Base-by-base conservation (phyloP, 92 coral and sea anemone genomes). In the Zoanthus sansibaricus region DNA sequence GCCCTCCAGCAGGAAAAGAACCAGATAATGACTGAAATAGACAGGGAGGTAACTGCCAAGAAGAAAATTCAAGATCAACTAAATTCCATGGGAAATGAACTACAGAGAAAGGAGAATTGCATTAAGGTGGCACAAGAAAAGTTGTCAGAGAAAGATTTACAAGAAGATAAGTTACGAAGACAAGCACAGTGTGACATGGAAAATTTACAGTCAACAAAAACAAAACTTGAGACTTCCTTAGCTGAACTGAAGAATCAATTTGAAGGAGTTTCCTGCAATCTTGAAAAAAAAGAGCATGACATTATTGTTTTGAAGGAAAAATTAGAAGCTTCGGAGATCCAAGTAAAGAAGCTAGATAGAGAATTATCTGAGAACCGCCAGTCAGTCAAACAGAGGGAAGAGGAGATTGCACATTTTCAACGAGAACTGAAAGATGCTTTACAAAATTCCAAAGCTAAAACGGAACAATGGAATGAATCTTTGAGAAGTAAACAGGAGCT, bases 1-100 rank as follows among this genome's bases (percentile, higher is more conserved):
- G 78, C 76, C 61, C 72, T 87, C 33, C 89, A 93, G 76, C 94
- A 92, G 77, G 96, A 93, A 45, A 93, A 91, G 70, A 91, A 88
- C 56, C 61, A 56, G 3, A 72, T 93, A 86, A 76, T 93, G 14
- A 78, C 73, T 55, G 87, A 93, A 18, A 71, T 93, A 16, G 94
- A 93, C 58, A 90, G 86, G 49, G 96, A 93, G 78, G 45, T 68
- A 13, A 13, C 74, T 52, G 66, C 55, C 16, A 92, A 86, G 78
- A 92, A 89, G 59, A 92, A 86, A 56, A 45, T 92, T 48, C 92
- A 86, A 70, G 89, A 89, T n/a, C 92, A 80, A 77, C 80, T 88
- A 7, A 82, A 79, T 32, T 83, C 80, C 30, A 78, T 86, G 7
- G 82, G 79, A 48, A 79, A 46, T 48, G 92, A 92, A 75, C 47